phyloP scores from a whole-genome alignment of 2,113 vertebrate species.

The Strix uralensis region DNA sequence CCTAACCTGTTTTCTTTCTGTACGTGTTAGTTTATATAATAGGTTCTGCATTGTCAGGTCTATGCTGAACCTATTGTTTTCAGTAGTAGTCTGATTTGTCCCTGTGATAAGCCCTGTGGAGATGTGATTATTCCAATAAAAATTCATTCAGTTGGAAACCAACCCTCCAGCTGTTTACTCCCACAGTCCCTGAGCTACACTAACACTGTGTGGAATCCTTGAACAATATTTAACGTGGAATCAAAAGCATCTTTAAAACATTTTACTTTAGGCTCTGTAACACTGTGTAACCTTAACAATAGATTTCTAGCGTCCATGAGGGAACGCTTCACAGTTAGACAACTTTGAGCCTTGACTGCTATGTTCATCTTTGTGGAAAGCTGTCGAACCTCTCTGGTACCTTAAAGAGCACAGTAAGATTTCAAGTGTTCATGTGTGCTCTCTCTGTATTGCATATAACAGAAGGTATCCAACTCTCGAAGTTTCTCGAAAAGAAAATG shows the following conservation, averaged over 20 bases:
- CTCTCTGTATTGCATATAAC: background rate
- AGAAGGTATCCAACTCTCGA: background rate
- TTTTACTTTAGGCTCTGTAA: conserved; percentile 1
- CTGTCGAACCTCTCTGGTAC: background rate
- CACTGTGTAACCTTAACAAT: conserved; percentile 26
- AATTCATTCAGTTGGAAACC: conserved; percentile 82
- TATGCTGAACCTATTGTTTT: conserved; percentile 75
- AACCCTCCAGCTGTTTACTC: conserved; percentile 82
- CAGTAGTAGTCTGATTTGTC: conserved; percentile 76
- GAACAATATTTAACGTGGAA: conserved; percentile 66
- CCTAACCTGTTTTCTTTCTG: conserved; percentile 21
- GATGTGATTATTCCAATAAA: conserved; percentile 84
- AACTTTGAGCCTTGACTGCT: background rate
- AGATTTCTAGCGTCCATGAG: background rate
- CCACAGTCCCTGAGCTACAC: conserved; percentile 76
- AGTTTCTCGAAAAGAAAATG: background rate
- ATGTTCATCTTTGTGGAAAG: background rate
- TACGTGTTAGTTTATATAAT: conserved; percentile 26
- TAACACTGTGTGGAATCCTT: conserved; percentile 66
- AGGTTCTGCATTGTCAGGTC: conserved; percentile 41
- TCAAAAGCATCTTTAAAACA: conserved; percentile 57
- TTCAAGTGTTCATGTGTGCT: background rate
- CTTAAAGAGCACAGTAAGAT: conserved; percentile 3
- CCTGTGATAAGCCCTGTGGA: conserved; percentile 79
- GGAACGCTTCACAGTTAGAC: background rate